Percentiles rank a stretch among this genome's conserved stretches.
phyloP scores from a whole-genome alignment of 2,797 vertebrate species.

The Gallinago nigripennis region DNA sequence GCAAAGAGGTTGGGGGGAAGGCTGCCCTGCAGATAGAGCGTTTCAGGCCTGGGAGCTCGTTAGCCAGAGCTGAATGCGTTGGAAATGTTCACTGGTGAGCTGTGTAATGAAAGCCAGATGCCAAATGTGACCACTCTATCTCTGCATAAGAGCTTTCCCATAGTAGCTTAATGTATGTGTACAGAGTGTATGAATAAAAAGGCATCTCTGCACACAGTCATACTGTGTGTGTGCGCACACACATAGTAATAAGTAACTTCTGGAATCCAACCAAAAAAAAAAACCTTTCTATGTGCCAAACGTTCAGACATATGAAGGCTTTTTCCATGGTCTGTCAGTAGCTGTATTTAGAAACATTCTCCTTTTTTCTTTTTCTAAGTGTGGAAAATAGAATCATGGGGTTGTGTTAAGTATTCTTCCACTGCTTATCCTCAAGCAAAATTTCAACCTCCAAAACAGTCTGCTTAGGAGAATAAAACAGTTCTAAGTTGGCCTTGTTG shows the following conservation, averaged over 20 bases:
- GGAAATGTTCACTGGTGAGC: slow-evolving; percentile 23
- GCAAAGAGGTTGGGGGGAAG: background rate
- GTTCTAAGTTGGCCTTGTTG: background rate
- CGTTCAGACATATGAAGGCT: slow-evolving; percentile 56
- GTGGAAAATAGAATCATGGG: slow-evolving; percentile 51
- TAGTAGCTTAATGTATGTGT: background rate
- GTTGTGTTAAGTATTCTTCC: slow-evolving; percentile 54
- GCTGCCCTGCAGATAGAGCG: background rate
- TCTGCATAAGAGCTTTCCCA: background rate
- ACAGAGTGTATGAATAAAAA: background rate
- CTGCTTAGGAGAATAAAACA: background rate
- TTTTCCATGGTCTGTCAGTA: slow-evolving; percentile 69
- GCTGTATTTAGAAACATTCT: slow-evolving; percentile 75
- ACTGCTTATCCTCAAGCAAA: background rate
- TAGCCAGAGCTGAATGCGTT: background rate
- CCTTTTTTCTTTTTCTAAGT: slow-evolving; percentile 21
- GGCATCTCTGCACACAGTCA: slow-evolving; percentile 34
- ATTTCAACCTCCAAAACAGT: background rate
- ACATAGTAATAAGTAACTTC: slow-evolving; percentile 39
- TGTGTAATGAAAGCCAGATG: slow-evolving; percentile 8
- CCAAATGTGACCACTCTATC: background rate
- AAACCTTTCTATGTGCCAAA: slow-evolving; percentile 8
- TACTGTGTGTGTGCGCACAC: background rate
- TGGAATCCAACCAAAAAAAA: slow-evolving; percentile 55
- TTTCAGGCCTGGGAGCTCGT: background rate